Conservation (phyloP, 2,113 vertebrate species). For the Carassius gibelio region DNA sequence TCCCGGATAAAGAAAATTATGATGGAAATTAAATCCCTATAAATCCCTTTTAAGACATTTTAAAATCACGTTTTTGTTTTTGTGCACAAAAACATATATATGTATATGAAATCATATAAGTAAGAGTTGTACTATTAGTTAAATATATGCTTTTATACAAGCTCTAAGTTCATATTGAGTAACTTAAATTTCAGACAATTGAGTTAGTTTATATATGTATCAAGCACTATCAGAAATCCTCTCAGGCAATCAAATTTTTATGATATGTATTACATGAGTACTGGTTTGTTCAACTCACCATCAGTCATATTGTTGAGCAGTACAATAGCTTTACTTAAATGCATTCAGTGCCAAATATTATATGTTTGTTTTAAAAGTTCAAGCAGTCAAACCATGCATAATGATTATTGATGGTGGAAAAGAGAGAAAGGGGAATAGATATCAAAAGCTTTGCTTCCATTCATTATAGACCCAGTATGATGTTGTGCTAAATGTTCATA, state of each 20-base stretch:
- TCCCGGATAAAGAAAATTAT: background rate
- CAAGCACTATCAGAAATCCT: too few species aligned
- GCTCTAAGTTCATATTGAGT: too few species aligned
- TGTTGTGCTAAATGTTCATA: background rate
- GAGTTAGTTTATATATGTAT: too few species aligned
- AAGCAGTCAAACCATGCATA: background rate
- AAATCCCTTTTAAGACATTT: background rate
- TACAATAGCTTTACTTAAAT: background rate
- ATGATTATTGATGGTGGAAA: background rate
- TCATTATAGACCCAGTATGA: background rate
- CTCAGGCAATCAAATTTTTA: too few species aligned
- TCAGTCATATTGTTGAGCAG: background rate
- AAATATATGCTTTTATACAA: too few species aligned
- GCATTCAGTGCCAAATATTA: background rate
- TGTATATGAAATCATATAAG: too few species aligned
- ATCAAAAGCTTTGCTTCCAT: background rate
- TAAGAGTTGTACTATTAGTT: too few species aligned
- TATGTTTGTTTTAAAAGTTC: background rate
- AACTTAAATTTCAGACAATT: too few species aligned
- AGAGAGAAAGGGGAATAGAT: background rate
- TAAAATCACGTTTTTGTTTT: background rate
- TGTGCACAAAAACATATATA: background rate
- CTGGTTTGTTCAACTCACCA: background rate
- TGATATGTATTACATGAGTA: too few species aligned
- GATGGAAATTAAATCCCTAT: background rate